Evolutionary conservation across 2,888 invertebrate species (phyloP), one percentile per base, ranked within the genome.

Genomic region (Tachystola acroxantha): DNA sequence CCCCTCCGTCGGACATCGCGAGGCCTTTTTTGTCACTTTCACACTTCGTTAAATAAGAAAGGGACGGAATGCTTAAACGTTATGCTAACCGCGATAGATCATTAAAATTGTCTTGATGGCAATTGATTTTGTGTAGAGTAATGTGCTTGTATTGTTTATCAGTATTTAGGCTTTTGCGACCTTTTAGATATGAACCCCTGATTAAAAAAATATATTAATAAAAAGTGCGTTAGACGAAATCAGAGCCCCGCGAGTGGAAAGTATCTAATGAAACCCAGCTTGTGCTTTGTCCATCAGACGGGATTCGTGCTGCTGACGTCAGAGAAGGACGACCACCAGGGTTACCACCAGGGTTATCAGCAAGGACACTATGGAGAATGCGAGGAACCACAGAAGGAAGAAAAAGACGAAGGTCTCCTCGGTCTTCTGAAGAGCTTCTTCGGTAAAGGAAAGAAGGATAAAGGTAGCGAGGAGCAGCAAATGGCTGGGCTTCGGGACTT

Each of bases 141-240:
- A n/a, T n/a, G n/a, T n/a, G n/a, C n/a, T n/a, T n/a, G n/a, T n/a
- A n/a, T n/a, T n/a, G n/a, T n/a, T n/a, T n/a, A n/a, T n/a, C n/a
- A n/a, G n/a, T n/a, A n/a, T n/a, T n/a, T n/a, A n/a, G n/a, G n/a
- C n/a, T n/a, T 46, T 43, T 62, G 64, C 58, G 64, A 68, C 64
- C 57, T 57, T 53, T 36, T 36, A 46, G 47, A 9, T 35, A 45
- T 47, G 30, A 30, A 6, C 28, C 7, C 10, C n/a, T 16, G 9
- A 22, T 11, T 30, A n/a, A n/a, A n/a, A n/a, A n/a, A n/a, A n/a
- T n/a, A n/a, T n/a, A n/a, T n/a, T n/a, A n/a, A n/a, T n/a, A 24
- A 11, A 19, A 64, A 77, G 84, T 85, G 85, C 85, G 85, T 85
- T 85, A 67, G 82, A 84, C 82, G 82, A 82, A 81, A 81, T 76